These are phyloP conservation scores for Nomada flava DNA, from an alignment of 2,888 invertebrate genomes.

Conservation along the genomic window DNA sequence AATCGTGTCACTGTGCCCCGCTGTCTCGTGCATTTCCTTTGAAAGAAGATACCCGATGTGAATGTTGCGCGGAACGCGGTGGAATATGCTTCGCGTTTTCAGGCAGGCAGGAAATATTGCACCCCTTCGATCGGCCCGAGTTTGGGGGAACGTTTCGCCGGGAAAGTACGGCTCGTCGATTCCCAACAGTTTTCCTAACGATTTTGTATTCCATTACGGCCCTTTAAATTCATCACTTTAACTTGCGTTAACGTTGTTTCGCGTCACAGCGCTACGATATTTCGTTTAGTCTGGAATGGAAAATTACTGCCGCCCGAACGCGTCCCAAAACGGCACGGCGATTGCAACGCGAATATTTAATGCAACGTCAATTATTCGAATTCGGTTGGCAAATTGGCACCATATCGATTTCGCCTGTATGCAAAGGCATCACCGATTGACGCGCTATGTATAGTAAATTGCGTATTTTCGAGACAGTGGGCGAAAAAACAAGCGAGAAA, in stretches of 20 bases:
- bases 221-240: conserved; percentile 60
- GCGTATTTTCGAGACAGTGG: conserved; percentile 30
- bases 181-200: conserved; percentile 44
- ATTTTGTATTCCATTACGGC: conserved; percentile 53
- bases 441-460: conserved; percentile 41
- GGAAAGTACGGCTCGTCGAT: not conserved
- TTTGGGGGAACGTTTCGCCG: too few species aligned
- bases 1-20: not conserved
- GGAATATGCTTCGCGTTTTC: not conserved
- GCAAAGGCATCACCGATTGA: conserved; percentile 36
- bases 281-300: conserved; percentile 65
- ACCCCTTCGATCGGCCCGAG: not conserved
- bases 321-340: conserved; percentile 58
- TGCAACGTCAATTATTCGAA: conserved; percentile 71
- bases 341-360: conserved; percentile 71
- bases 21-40: not conserved
- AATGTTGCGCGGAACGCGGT: too few species aligned
- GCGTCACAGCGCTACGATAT: conserved; percentile 53
- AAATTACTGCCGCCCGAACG: conserved; percentile 68
- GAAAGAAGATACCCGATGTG: not conserved
- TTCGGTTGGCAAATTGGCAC: conserved; percentile 66
- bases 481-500: conserved; percentile 28
- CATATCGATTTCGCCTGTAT: conserved; percentile 64
- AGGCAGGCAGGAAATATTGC: not conserved
- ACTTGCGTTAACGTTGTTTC: conserved; percentile 55